phyloP scores from a whole-genome alignment of 2,888 invertebrate genomes.

The Lasioglossum pauxillum region DNA sequence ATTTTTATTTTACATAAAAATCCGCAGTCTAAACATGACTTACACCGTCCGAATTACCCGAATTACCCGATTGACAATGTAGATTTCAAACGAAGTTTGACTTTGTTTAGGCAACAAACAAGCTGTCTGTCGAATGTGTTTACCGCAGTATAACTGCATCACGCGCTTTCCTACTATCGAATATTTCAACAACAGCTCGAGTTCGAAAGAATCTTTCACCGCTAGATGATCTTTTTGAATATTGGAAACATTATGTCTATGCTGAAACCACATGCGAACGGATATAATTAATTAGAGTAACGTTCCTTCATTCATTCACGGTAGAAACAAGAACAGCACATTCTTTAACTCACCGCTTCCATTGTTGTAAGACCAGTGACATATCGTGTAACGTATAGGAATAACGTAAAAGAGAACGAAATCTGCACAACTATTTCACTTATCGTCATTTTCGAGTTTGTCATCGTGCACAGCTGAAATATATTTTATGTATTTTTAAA shows the following conservation, averaged over 20 bases:
- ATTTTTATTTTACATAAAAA: no score
- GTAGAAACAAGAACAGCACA: background rate
- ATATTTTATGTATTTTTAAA: background rate
- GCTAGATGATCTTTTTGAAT: no score
- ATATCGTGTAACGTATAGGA: background rate
- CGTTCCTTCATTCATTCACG: background rate
- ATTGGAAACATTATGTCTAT: background rate
- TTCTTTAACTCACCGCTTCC: background rate
- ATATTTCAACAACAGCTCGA: background rate
- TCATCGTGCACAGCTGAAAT: background rate
- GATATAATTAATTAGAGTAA: background rate
- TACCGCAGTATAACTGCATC: background rate
- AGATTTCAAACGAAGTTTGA: background rate
- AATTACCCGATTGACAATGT: no score
- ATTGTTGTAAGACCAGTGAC: background rate
- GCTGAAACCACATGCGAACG: background rate
- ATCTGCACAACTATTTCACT: background rate
- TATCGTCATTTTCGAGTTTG: background rate
- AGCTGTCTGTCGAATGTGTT: background rate
- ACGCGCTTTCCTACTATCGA: background rate
- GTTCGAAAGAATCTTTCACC: background rate
- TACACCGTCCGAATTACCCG: background rate
- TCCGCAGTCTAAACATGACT: no score
- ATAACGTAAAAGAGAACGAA: background rate
- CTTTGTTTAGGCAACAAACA: background rate